phyloP scores from a whole-genome alignment of 2,888 invertebrate species.

The Eupelmus urozonus region DNA sequence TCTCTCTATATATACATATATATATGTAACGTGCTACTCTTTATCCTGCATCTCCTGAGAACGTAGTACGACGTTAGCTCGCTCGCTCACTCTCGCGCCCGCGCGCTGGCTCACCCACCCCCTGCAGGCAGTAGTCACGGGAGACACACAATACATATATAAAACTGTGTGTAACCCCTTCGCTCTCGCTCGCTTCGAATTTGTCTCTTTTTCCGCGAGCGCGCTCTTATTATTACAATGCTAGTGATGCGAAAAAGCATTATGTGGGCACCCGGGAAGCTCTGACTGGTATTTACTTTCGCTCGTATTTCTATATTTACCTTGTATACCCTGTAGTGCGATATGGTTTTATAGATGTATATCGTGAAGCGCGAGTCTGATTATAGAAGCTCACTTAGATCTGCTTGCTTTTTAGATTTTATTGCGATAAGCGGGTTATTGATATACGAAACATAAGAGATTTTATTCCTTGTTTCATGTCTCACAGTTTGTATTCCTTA shows the following conservation, averaged over 20 bases:
- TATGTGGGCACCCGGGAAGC: too few species aligned
- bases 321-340: not conserved
- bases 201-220: too few species aligned
- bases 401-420: slow-evolving; percentile 15
- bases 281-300: not conserved
- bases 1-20: not conserved
- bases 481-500: too few species aligned
- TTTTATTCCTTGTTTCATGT: too few species aligned
- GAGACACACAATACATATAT: slow-evolving; percentile 17
- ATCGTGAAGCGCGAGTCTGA: not conserved
- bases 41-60: slow-evolving; percentile 63
- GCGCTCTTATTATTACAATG: too few species aligned
- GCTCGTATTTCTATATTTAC: too few species aligned
- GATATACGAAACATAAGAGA: too few species aligned
- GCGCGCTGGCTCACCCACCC: not conserved
- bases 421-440: not conserved
- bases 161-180: not conserved
- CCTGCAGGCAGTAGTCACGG: slow-evolving; percentile 13
- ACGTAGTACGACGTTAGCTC: slow-evolving; percentile 66
- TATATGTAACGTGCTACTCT: slow-evolving; percentile 60
- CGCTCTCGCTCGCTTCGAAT: not conserved
- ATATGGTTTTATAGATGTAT: not conserved
- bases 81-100: not conserved
- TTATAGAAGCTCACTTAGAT: not conserved
- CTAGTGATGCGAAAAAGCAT: too few species aligned